A percentile compares a stretch with the other conserved stretches of the same genome.
Evolutionary conservation across 2,113 vertebrate genomes (phyloP).

Genomic region (Felis catus): DNA sequence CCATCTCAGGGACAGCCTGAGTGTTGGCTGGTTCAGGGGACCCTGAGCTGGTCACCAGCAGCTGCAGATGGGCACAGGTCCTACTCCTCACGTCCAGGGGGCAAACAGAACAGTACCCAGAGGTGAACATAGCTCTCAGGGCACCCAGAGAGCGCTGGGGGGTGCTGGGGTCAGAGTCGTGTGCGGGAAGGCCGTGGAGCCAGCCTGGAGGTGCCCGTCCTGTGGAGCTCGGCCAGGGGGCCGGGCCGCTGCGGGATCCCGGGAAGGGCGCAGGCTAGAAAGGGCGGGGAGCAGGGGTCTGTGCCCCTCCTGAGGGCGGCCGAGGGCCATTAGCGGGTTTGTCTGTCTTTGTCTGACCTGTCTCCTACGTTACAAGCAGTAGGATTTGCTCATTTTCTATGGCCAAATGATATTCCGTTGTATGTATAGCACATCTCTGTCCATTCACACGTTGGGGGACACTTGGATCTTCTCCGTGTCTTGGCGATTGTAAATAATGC

Average conservation of each 20-base stretch:
- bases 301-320: neutral
- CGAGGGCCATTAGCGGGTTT: neutral
- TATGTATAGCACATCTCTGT: fast-evolving
- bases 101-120: neutral
- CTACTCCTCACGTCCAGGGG: neutral
- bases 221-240: fast-evolving
- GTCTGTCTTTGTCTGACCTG: too few species aligned
- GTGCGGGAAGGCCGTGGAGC: neutral
- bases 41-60: neutral
- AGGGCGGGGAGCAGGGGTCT: neutral
- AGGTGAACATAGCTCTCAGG: fast-evolving
- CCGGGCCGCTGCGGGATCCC: fast-evolving
- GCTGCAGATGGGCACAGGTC: too few species aligned
- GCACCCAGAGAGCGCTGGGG: neutral
- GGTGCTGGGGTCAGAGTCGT: neutral
- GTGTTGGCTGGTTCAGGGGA: neutral
- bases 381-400: too few species aligned
- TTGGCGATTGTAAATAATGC: neutral
- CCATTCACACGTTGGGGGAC: fast-evolving
- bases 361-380: too few species aligned
- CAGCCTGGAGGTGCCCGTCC: neutral
- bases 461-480: neutral
- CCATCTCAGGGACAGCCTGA: neutral
- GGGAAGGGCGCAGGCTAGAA: fast-evolving
- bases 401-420: neutral